Conservation (phyloP, 1,140 invertebrate genomes). For the Habropoda laboriosa region DNA sequence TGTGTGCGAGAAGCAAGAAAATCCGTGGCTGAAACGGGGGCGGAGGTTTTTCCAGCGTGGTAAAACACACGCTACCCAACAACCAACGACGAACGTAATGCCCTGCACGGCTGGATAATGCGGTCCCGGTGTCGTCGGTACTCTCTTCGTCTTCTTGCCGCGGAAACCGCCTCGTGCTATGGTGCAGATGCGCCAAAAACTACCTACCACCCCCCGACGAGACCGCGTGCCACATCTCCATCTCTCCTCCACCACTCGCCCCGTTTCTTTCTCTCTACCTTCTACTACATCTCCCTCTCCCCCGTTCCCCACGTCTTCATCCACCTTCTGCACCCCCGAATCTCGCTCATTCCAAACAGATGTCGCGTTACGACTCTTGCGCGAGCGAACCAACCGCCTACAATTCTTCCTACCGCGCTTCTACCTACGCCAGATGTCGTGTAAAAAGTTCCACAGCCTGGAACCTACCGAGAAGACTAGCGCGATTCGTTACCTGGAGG, state of each 20-base stretch:
- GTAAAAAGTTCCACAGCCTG: constrained; percentile 60
- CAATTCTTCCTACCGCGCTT: constrained; percentile 12
- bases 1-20: background rate
- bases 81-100: constrained; percentile 55
- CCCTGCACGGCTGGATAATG: constrained; percentile 63
- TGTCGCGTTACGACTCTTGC: constrained; percentile 70
- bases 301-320: constrained; percentile 2
- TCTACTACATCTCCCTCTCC: too few relatives aligned
- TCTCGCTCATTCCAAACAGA: constrained; percentile 61
- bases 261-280: too few relatives aligned
- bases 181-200: constrained; percentile 56
- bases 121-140: constrained; percentile 62
- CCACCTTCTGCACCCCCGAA: constrained; percentile 7
- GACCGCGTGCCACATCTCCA: background rate
- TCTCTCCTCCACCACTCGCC: background rate
- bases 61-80: too few relatives aligned
- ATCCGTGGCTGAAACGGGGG: background rate
- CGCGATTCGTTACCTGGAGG: background rate
- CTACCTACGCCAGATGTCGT: constrained; percentile 66
- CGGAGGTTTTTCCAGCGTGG: constrained; percentile 8
- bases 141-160: constrained; percentile 65
- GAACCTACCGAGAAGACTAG: background rate
- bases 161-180: constrained; percentile 32
- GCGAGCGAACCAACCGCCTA: constrained; percentile 52
- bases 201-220: constrained; percentile 3